These are phyloP conservation scores for Nematostella vectensis DNA, from an alignment of 92 coral and sea anemone genomes.

Conservation along the genomic window DNA sequence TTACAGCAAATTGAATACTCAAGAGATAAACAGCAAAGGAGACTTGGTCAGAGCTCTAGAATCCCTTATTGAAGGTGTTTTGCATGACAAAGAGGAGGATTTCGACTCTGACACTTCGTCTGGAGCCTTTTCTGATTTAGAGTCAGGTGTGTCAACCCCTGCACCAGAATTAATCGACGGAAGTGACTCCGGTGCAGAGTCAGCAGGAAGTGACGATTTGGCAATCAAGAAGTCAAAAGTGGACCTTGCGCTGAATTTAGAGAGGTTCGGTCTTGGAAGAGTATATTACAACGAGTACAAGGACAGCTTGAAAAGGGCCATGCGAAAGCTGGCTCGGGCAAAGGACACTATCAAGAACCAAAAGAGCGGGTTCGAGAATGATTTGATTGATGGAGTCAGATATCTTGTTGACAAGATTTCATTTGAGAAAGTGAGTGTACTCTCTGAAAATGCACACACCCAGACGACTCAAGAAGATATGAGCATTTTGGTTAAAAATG, in stretches of 20 bases:
- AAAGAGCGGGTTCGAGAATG: slow-evolving; percentile 36
- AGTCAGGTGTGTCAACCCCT: slow-evolving; percentile 38
- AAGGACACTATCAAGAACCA: slow-evolving; percentile 32
- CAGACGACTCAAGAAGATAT: slow-evolving; percentile 13
- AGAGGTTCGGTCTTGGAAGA: slow-evolving; percentile 79
- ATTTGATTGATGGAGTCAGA: slow-evolving; percentile 30
- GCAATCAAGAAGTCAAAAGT: slow-evolving; percentile 57
- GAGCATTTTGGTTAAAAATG: not conserved
- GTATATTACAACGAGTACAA: slow-evolving; percentile 78
- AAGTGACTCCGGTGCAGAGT: slow-evolving; percentile 61
- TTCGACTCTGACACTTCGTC: slow-evolving; percentile 59
- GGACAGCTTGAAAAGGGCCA: slow-evolving; percentile 50
- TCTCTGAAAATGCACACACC: slow-evolving; percentile 17
- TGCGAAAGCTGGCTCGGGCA: slow-evolving; percentile 39
- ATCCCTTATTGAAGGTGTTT: slow-evolving; percentile 23
- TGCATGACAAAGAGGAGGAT: slow-evolving; percentile 25
- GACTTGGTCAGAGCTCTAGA: slow-evolving; percentile 55
- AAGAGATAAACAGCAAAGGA: slow-evolving; percentile 43
- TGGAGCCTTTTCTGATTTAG: slow-evolving; percentile 75
- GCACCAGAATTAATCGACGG: slow-evolving; percentile 22
- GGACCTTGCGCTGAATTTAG: slow-evolving; percentile 53
- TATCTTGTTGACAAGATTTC: slow-evolving; percentile 35
- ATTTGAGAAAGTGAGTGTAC: slow-evolving; percentile 19
- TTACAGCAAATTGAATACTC: not conserved
- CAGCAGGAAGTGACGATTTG: slow-evolving; percentile 40